Percentiles rank a stretch among this genome's conserved stretches.
Evolutionary conservation across 2,797 vertebrate species (phyloP).

Genomic region (Sebastes minor): DNA sequence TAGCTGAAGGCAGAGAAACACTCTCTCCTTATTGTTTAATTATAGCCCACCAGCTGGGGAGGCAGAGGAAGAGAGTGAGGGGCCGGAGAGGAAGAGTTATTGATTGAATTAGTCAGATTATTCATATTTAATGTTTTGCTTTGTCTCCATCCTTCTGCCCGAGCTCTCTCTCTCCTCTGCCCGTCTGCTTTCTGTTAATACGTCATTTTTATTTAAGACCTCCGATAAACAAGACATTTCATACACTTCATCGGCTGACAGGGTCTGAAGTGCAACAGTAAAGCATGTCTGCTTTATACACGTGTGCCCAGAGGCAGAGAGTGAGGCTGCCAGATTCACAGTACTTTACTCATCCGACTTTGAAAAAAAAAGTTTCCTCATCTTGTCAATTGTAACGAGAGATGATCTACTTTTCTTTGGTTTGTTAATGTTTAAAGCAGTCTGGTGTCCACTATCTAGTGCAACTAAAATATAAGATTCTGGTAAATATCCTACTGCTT

Average conservation of each 20-base stretch:
- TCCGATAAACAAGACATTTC: slow-evolving; percentile 19
- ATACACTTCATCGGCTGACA: neutral
- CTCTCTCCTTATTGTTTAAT: slow-evolving; percentile 66
- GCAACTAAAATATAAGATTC: neutral
- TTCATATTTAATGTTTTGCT: slow-evolving; percentile 67
- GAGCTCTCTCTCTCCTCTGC: neutral
- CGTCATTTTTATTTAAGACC: slow-evolving; percentile 5
- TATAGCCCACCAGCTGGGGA: slow-evolving; percentile 63
- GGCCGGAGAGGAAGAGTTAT: slow-evolving; percentile 57
- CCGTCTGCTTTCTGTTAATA: neutral
- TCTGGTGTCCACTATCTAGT: neutral
- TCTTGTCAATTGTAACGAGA: neutral
- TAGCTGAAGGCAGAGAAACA: slow-evolving; percentile 18
- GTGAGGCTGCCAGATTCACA: neutral
- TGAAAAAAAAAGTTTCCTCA: neutral
- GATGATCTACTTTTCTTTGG: neutral
- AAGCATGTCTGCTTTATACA: slow-evolving; percentile 14
- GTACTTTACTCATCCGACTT: neutral
- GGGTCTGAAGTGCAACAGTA: slow-evolving; percentile 12
- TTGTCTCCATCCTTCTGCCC: slow-evolving; percentile 16
- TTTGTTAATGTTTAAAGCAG: neutral
- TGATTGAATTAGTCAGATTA: slow-evolving; percentile 64
- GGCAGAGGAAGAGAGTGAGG: slow-evolving; percentile 41
- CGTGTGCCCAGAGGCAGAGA: neutral
- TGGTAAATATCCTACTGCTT: neutral